Conservation (phyloP, 2,888 invertebrate species). For the Crematogaster levior region DNA sequence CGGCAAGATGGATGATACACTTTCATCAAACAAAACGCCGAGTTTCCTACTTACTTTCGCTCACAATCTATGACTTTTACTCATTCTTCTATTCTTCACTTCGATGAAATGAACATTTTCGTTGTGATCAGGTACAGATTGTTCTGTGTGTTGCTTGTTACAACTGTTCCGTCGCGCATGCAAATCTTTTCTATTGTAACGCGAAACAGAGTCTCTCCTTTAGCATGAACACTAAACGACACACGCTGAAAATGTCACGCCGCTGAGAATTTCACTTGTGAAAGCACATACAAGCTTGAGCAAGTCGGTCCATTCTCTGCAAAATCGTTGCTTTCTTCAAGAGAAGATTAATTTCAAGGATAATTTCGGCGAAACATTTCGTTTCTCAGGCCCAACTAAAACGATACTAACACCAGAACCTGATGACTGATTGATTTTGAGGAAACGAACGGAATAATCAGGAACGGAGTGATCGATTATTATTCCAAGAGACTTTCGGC, state of each 20-base stretch:
- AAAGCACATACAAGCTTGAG: slow-evolving; percentile 17
- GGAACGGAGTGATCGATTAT: background rate
- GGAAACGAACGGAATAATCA: background rate
- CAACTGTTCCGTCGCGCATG: slow-evolving; percentile 20
- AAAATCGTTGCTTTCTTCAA: slow-evolving; percentile 49
- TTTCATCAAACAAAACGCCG: background rate
- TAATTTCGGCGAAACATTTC: slow-evolving; percentile 21
- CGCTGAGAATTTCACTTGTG: background rate
- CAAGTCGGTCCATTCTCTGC: slow-evolving; percentile 47
- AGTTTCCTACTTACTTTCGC: slow-evolving; percentile 20
- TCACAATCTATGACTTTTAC: slow-evolving; percentile 38
- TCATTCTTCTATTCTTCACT: slow-evolving; percentile 16
- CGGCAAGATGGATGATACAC: slow-evolving; percentile 67
- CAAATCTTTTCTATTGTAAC: background rate
- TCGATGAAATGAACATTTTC: slow-evolving; percentile 64
- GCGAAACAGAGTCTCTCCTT: slow-evolving; percentile 6
- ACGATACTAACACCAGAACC: background rate
- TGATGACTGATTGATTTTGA: background rate
- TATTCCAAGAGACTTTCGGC: background rate
- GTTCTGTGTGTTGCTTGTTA: slow-evolving; percentile 31
- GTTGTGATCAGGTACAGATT: slow-evolving; percentile 76
- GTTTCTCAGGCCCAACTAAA: background rate
- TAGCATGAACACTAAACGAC: slow-evolving; percentile 10
- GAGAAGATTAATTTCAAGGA: slow-evolving; percentile 62
- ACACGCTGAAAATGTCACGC: background rate